Evolutionary conservation across 2,888 invertebrate genomes (phyloP), one percentile per base, ranked within the genome.

Genomic region (Carpatolechia fugitivella): DNA sequence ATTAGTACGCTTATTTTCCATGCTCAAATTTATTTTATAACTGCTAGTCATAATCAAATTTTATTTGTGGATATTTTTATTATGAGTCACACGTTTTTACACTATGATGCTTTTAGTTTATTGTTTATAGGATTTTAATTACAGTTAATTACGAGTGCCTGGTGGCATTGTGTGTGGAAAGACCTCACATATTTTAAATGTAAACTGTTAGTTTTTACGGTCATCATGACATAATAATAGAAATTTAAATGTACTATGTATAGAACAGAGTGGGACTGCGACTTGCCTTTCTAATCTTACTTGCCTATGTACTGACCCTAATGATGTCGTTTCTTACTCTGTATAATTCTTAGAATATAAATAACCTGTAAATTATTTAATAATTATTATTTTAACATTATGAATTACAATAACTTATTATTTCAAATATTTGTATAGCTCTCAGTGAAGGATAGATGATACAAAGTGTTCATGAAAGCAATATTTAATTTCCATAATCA

Each of bases 11-110:
- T 87, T 84, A 77, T 77, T 85, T 78, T 85, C 89, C 89, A 86
- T 89, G 90, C 90, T 89, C 89, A 89, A 89, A 86, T 80, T n/a
- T 83, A 81, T 84, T 85, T 85, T 76, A 82, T 88, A 88, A 80
- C 80, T 80, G 74, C 89, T 90, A 90, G 90, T 90, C 90, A 90
- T 89, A 89, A 86, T 74, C 83, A 80, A 77, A 69, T 71, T 68
- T 79, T 83, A 80, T 83, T 80, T 79, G 76, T 79, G 76, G 74
- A 73, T 65, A 69, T 69, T 65, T 40, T 40, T 68, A 63, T 63
- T 65, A 69, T 63, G 68, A 74, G 77, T 78, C 76, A 74, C 76
- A 72, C 74, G 68, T 65, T 67, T 69, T 67, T 69, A 67, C 65
- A 69, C 70, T 11, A 66, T 66, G 76, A 72, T 74, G 76, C 72